Conservation (phyloP, 2,113 vertebrate species). For the Poicephalus meyeri region DNA sequence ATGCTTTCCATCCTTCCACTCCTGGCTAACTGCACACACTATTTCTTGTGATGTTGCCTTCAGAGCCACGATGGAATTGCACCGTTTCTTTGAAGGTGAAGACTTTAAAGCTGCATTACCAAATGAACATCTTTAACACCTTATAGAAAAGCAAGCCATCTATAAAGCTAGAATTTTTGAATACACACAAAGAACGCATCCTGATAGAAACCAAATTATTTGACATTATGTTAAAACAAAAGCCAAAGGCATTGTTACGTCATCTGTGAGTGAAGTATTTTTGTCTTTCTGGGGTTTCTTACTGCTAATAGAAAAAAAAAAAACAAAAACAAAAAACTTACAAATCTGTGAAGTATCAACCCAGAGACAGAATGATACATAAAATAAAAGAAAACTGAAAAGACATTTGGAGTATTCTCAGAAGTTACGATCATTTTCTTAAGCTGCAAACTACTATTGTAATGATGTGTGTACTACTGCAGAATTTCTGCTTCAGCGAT, state of each 20-base stretch:
- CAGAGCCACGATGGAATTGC: slow-evolving; percentile 89
- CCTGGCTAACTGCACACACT: slow-evolving; percentile 81
- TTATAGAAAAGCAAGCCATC: background rate
- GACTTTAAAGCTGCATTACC: slow-evolving; percentile 82
- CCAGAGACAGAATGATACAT: background rate
- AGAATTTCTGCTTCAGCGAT: background rate
- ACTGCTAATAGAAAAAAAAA: background rate
- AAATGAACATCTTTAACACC: slow-evolving; percentile 20
- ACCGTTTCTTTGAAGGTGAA: slow-evolving; percentile 91
- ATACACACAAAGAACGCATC: background rate
- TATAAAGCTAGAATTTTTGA: background rate
- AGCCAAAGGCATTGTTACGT: background rate
- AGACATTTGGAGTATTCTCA: background rate
- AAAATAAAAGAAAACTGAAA: background rate
- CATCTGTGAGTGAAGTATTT: background rate
- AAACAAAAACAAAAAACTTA: background rate
- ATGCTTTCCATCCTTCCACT: slow-evolving; percentile 82
- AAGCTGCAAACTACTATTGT: background rate
- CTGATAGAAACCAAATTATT: background rate
- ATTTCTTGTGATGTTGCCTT: slow-evolving; percentile 94
- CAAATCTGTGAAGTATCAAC: background rate
- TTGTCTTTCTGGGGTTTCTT: background rate
- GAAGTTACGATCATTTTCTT: background rate
- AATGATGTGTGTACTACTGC: background rate
- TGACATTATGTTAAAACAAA: background rate